Evolutionary conservation across 2,113 vertebrate genomes (phyloP).

Genomic region (Mus spicilegus): DNA sequence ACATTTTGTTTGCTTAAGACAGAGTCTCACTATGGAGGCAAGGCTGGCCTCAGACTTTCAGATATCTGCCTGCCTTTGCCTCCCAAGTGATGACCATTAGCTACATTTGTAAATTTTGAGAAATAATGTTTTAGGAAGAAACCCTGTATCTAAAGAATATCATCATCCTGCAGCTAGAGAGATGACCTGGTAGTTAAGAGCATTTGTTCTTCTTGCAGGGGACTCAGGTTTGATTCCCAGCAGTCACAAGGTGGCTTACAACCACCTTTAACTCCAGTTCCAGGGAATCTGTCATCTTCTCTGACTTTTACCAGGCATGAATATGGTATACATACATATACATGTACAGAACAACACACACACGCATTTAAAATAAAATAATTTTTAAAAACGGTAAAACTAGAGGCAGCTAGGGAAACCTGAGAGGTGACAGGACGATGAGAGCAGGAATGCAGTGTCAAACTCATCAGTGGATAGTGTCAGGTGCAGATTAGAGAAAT

Average conservation of each 20-base stretch:
- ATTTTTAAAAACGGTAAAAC: neutral
- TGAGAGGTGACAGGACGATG: neutral
- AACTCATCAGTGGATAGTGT: neutral
- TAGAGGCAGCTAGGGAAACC: neutral
- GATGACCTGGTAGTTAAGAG: neutral
- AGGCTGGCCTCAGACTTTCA: neutral
- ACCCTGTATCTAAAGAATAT: neutral
- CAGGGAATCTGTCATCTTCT: neutral
- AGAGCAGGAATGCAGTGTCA: neutral
- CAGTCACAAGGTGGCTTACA: neutral
- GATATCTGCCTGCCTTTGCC: neutral
- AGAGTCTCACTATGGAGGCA: neutral
- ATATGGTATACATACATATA: neutral
- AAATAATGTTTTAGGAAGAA: neutral
- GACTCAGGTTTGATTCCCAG: neutral
- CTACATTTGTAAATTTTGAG: slow-evolving; percentile 51
- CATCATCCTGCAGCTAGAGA: neutral
- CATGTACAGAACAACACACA: neutral
- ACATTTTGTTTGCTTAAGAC: neutral
- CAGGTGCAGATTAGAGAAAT: neutral
- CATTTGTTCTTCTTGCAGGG: neutral
- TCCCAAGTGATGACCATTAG: neutral
- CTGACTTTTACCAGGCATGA: neutral
- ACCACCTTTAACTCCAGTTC: neutral
- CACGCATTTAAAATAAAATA: neutral